Conservation (phyloP, 2,888 invertebrate genomes). For the Coleophora deauratella region DNA sequence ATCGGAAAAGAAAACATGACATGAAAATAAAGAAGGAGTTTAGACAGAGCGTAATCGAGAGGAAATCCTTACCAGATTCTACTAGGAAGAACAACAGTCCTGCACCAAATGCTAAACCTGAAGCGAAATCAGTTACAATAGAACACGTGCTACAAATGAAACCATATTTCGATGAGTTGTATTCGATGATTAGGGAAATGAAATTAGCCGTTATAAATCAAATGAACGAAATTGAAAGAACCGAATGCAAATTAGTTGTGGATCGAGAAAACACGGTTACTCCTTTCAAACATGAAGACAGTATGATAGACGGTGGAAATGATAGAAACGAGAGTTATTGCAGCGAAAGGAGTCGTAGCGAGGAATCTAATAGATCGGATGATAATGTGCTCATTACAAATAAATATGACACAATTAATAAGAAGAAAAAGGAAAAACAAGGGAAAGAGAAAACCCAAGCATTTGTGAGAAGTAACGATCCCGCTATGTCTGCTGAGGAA, state of each 20-base stretch:
- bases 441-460: background rate
- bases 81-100: conserved; percentile 28
- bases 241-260: no score
- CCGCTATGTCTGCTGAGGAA: no score
- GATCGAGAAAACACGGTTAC: no score
- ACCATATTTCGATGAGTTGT: background rate
- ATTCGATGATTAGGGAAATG: background rate
- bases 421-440: background rate
- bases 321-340: conserved; percentile 14
- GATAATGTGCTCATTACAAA: conserved; percentile 40
- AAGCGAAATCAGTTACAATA: conserved; percentile 6
- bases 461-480: no score
- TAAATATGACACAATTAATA: conserved; percentile 24
- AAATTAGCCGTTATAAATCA: conserved; percentile 7
- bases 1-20: conserved; percentile 28
- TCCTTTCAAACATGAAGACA: no score
- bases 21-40: conserved; percentile 10
- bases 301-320: background rate
- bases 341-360: conserved; percentile 14
- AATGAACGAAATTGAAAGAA: background rate
- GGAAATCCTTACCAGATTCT: conserved; percentile 37
- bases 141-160: background rate
- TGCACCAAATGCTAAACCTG: conserved; percentile 9
- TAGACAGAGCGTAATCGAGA: conserved; percentile 11
- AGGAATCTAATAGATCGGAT: conserved; percentile 33